phyloP scores from a whole-genome alignment of 2,888 invertebrate genomes.

The Patella pellucida region DNA sequence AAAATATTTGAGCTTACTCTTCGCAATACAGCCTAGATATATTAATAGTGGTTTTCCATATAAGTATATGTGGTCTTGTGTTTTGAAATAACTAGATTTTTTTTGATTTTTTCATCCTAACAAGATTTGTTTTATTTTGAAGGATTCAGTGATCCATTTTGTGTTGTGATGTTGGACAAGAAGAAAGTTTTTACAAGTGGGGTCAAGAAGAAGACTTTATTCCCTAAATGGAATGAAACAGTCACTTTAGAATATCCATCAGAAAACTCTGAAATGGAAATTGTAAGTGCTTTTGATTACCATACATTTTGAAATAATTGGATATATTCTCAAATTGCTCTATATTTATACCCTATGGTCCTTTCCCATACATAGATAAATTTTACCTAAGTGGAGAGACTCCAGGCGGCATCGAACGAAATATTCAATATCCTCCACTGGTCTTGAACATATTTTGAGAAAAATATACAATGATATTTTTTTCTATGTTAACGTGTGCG shows the following conservation, averaged over 20 bases:
- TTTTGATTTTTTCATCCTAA: neutral
- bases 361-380: no score
- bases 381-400: no score
- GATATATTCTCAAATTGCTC: no score
- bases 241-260: conserved; percentile 73
- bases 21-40: no score
- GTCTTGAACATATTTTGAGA: no score
- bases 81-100: neutral
- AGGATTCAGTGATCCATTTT: conserved; percentile 76
- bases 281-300: conserved; percentile 71
- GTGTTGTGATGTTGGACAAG: conserved; percentile 73
- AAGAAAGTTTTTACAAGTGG: conserved; percentile 74
- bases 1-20: no score
- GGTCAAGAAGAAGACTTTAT: conserved; percentile 74
- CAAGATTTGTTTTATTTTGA: neutral
- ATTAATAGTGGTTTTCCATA: neutral
- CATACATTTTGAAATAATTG: no score
- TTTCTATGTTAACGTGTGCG: no score
- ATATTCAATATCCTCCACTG: no score
- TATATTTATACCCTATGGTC: no score
- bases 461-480: no score
- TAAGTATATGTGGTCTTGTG: neutral
- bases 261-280: conserved; percentile 71
- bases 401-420: no score
- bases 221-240: conserved; percentile 75